Conservation (phyloP, 2,888 invertebrate genomes). For the Heliothis peltigera region DNA sequence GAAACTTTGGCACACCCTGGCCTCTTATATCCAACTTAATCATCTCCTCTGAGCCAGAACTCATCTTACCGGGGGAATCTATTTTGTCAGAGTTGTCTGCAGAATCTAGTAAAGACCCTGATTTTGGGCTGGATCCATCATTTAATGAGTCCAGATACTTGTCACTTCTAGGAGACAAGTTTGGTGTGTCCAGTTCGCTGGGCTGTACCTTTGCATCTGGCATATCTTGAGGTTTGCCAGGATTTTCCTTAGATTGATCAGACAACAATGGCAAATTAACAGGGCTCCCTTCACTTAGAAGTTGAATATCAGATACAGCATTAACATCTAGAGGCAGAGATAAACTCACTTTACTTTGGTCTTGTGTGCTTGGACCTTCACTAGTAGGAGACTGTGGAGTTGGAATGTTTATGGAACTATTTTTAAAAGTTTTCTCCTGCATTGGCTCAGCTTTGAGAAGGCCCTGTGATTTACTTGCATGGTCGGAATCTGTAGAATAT, state of each 20-base stretch:
- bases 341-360: conserved; percentile 74
- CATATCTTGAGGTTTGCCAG: conserved; percentile 47
- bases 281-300: conserved; percentile 85
- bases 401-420: conserved; percentile 71
- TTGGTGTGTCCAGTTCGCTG: conserved; percentile 63
- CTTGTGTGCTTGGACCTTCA: conserved; percentile 73
- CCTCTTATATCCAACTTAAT: conserved; percentile 88
- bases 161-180: conserved; percentile 76
- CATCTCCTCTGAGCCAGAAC: conserved; percentile 85
- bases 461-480: conserved; percentile 64
- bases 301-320: conserved; percentile 75
- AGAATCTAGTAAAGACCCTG: conserved; percentile 64
- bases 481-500: conserved; percentile 78
- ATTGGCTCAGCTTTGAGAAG: conserved; percentile 67
- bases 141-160: conserved; percentile 82
- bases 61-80: conserved; percentile 68
- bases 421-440: conserved; percentile 67
- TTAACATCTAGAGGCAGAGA: conserved; percentile 81
- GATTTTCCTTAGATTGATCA: conserved; percentile 76
- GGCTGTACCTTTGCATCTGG: conserved; percentile 47
- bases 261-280: conserved; percentile 79
- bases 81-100: conserved; percentile 65
- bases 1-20: conserved; percentile 78
- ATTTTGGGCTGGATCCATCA: conserved; percentile 72
- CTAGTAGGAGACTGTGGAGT: conserved; percentile 67